Percentiles rank a stretch among this genome's conserved stretches.
These are phyloP conservation scores for Calidris pygmaea DNA, from an alignment of 2,113 vertebrate genomes.

Conservation along the genomic window DNA sequence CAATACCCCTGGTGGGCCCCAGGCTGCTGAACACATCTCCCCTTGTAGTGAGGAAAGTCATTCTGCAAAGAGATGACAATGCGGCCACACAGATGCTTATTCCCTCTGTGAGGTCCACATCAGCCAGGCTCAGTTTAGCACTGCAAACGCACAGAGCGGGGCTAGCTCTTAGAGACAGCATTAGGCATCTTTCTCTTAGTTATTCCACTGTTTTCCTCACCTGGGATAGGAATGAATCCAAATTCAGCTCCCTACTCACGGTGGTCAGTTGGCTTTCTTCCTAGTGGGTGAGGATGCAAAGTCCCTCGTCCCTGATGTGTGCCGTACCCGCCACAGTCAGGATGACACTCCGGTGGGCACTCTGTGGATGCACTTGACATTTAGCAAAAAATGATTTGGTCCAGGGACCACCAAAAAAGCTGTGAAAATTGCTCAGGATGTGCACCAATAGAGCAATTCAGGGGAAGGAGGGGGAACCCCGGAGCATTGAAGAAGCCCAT, in stretches of 20 bases:
- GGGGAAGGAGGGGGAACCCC: accelerated
- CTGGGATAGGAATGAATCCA: neutral
- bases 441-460: accelerated
- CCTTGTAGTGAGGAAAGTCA: neutral
- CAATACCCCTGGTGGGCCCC: neutral
- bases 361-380: too few species aligned
- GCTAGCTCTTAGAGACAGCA: neutral
- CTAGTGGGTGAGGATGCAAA: neutral
- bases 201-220: neutral
- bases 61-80: neutral
- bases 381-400: neutral
- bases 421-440: neutral
- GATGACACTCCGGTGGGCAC: accelerated
- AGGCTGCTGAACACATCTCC: neutral
- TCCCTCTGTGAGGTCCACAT: neutral
- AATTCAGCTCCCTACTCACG: accelerated
- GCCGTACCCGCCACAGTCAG: accelerated
- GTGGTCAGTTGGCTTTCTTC: neutral
- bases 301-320: accelerated
- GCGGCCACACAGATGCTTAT: neutral
- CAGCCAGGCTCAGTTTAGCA: neutral
- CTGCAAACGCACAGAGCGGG: neutral
- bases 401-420: neutral
- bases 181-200: too few species aligned
- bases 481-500: neutral